These are phyloP conservation scores for Thera obeliscata DNA, from an alignment of 2,888 invertebrate species.

Conservation along the genomic window DNA sequence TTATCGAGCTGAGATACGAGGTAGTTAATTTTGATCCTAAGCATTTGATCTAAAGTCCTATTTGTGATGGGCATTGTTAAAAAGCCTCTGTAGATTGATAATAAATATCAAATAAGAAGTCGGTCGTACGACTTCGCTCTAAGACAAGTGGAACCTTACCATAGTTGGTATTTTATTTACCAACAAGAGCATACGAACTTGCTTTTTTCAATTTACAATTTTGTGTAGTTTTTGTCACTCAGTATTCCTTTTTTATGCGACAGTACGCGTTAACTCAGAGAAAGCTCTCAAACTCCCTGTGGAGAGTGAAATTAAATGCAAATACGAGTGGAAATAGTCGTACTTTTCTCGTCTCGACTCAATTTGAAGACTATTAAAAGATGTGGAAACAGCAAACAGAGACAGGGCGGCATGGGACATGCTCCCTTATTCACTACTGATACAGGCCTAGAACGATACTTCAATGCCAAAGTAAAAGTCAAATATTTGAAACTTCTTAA, in stretches of 20 bases:
- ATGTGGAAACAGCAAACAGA: constrained; percentile 37
- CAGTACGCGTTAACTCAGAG: constrained; percentile 13
- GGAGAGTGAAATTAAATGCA: constrained; percentile 41
- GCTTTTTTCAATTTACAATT: constrained; percentile 2
- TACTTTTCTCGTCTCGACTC: constrained; percentile 38
- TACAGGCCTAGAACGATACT: background rate
- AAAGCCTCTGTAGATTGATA: too few species aligned
- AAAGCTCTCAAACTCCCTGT: constrained; percentile 21
- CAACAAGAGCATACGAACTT: background rate
- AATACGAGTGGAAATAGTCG: constrained; percentile 35
- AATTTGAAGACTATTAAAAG: constrained; percentile 40
- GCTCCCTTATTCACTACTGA: constrained; percentile 2
- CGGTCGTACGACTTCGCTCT: too few species aligned
- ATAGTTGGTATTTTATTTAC: background rate
- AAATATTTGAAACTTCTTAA: too few species aligned
- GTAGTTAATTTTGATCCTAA: too few species aligned
- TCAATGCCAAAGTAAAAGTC: too few species aligned
- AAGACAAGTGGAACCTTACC: background rate
- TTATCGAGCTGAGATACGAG: too few species aligned
- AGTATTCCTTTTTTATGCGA: constrained; percentile 19
- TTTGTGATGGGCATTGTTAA: too few species aligned
- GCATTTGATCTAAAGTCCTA: too few species aligned
- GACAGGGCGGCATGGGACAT: constrained; percentile 6
- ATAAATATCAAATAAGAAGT: background rate
- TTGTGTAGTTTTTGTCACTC: constrained; percentile 5